Percentiles rank a stretch among this genome's conserved stretches.
Evolutionary conservation across 2,888 invertebrate genomes (phyloP).

Genomic region (Plemyria rubiginata): DNA sequence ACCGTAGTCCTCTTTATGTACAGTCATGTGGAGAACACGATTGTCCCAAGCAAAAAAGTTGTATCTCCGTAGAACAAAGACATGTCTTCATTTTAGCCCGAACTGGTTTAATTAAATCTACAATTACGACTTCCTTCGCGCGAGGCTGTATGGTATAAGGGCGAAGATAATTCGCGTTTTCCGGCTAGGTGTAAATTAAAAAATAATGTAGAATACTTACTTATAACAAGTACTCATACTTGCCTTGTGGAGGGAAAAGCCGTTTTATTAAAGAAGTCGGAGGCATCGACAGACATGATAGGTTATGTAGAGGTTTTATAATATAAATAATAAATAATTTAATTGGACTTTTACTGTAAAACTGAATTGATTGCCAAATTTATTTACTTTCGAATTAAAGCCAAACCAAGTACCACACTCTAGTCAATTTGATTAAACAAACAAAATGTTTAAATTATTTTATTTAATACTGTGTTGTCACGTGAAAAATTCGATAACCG

Average conservation of each 20-base stretch:
- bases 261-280: not conserved
- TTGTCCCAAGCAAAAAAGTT: conserved; percentile 32
- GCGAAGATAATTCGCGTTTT: conserved; percentile 28
- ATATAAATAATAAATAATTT: too few relatives aligned
- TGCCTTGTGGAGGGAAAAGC: conserved; percentile 6
- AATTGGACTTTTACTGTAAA: too few relatives aligned
- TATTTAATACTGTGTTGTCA: conserved; percentile 11
- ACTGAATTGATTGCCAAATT: too few relatives aligned
- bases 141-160: conserved; percentile 46
- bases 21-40: conserved; percentile 4
- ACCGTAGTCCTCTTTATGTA: conserved; percentile 5
- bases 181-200: conserved; percentile 25
- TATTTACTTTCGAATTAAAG: too few relatives aligned
- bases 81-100: conserved; percentile 46
- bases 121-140: conserved; percentile 71
- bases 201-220: conserved; percentile 13
- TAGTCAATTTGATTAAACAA: not conserved
- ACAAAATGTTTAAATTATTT: not conserved
- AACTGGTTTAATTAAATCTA: conserved; percentile 62
- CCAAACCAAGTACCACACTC: not conserved
- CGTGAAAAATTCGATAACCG: conserved; percentile 12
- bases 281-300: not conserved
- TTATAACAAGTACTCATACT: conserved; percentile 1
- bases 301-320: too few relatives aligned
- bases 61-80: conserved; percentile 48